Percentiles rank a stretch among this genome's conserved stretches.
phyloP scores from a whole-genome alignment of 2,113 vertebrate genomes.

The Tragulus kanchil region DNA sequence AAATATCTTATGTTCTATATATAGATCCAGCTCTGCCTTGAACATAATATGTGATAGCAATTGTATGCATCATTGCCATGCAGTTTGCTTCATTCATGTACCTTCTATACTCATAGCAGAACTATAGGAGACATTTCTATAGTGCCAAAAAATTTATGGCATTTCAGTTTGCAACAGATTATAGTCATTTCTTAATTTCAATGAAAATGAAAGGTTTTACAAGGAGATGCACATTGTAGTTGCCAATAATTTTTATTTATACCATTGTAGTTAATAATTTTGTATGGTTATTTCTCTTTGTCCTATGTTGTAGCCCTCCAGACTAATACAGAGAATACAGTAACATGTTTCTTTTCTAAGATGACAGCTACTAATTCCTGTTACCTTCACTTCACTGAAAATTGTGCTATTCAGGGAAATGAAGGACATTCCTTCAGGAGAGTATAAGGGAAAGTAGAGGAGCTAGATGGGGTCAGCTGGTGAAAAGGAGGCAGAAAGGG shows the following conservation, averaged over 20 bases:
- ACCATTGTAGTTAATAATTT: slow-evolving; percentile 68
- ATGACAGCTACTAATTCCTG: slow-evolving; percentile 73
- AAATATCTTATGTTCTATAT: slow-evolving; percentile 58
- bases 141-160: slow-evolving; percentile 26
- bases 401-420: slow-evolving; percentile 55
- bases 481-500: neutral
- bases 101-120: slow-evolving; percentile 39
- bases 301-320: slow-evolving; percentile 67
- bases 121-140: slow-evolving; percentile 54
- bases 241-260: slow-evolving; percentile 54
- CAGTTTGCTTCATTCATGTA: slow-evolving; percentile 47
- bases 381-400: slow-evolving; percentile 56
- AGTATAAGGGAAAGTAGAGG: slow-evolving; percentile 36
- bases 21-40: slow-evolving; percentile 60
- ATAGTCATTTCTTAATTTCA: slow-evolving; percentile 49
- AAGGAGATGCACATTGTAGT: slow-evolving; percentile 32
- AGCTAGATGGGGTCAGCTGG: neutral
- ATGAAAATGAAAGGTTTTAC: slow-evolving; percentile 63
- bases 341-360: slow-evolving; percentile 68
- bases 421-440: slow-evolving; percentile 64
- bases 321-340: slow-evolving; percentile 66
- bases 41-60: slow-evolving; percentile 62
- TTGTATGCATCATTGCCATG: slow-evolving; percentile 59
- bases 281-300: slow-evolving; percentile 78
- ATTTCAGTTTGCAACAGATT: slow-evolving; percentile 37